Percentiles rank a stretch among this genome's conserved stretches.
Conservation (phyloP, 2,888 invertebrate genomes). For the Hofmannophila pseudospretella region DNA sequence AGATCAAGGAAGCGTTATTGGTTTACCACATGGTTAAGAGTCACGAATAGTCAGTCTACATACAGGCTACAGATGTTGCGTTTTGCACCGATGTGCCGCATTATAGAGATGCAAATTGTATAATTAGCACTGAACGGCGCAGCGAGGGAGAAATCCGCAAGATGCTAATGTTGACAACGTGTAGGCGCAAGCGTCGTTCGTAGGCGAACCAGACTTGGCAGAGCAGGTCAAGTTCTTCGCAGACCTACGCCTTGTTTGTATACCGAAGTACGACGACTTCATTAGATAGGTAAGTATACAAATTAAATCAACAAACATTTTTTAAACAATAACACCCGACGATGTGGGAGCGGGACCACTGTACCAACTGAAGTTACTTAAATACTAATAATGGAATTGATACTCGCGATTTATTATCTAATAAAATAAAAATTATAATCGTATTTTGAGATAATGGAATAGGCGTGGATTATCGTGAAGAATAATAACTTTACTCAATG, state of each 20-base stretch:
- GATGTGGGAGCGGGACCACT: no score
- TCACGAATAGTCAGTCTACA: no score
- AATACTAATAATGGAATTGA: no score
- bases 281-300: constrained; percentile 1
- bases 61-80: background rate
- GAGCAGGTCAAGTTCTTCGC: constrained; percentile 17
- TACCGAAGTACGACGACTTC: background rate
- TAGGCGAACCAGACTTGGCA: constrained; percentile 22
- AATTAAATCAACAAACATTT: no score
- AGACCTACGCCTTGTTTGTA: constrained; percentile 1
- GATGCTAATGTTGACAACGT: constrained; percentile 21
- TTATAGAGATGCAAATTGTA: constrained; percentile 25
- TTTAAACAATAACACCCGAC: no score
- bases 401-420: no score
- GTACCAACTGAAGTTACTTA: no score
- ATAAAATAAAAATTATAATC: no score
- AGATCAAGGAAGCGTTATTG: background rate
- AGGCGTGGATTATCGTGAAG: no score
- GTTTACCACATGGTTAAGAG: background rate
- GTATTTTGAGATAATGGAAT: no score
- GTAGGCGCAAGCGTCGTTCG: constrained; percentile 29
- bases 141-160: constrained; percentile 28
- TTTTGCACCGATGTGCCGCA: constrained; percentile 8
- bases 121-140: constrained; percentile 23
- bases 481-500: no score